Percentiles rank a stretch among this genome's conserved stretches.
Evolutionary conservation across 2,797 vertebrate species (phyloP).

Genomic region (Podargus strigoides): DNA sequence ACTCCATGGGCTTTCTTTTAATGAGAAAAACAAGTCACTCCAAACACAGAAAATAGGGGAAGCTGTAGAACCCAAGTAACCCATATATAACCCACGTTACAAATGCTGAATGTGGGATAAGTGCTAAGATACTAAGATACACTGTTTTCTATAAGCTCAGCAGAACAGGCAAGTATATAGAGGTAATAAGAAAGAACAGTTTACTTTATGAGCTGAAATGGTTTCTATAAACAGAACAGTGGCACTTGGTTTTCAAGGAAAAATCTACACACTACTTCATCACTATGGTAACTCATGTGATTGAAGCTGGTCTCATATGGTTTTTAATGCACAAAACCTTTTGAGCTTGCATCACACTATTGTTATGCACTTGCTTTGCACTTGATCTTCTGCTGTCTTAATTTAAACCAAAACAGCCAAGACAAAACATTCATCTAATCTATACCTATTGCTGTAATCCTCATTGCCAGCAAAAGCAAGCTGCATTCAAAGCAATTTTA

Average conservation of each 20-base stretch:
- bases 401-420: slow-evolving; percentile 1
- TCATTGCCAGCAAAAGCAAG: not conserved
- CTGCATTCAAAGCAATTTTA: slow-evolving; percentile 49
- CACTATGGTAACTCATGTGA: not conserved
- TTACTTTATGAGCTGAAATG: not conserved
- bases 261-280: not conserved
- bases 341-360: not conserved
- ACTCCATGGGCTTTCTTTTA: not conserved
- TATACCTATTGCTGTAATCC: not conserved
- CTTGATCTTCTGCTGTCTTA: slow-evolving; percentile 15
- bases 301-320: not conserved
- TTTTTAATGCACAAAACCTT: not conserved
- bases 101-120: not conserved
- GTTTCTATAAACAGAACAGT: not conserved
- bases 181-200: not conserved
- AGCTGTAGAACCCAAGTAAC: not conserved
- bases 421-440: slow-evolving; percentile 5
- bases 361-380: slow-evolving; percentile 10
- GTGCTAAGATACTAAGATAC: not conserved
- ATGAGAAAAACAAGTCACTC: not conserved
- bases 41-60: not conserved
- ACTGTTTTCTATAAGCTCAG: not conserved
- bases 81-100: not conserved
- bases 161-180: not conserved
- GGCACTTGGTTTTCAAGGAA: not conserved